Evolutionary conservation across 1,140 invertebrate species (phyloP).

Genomic region (Drosophila mojavensis): DNA sequence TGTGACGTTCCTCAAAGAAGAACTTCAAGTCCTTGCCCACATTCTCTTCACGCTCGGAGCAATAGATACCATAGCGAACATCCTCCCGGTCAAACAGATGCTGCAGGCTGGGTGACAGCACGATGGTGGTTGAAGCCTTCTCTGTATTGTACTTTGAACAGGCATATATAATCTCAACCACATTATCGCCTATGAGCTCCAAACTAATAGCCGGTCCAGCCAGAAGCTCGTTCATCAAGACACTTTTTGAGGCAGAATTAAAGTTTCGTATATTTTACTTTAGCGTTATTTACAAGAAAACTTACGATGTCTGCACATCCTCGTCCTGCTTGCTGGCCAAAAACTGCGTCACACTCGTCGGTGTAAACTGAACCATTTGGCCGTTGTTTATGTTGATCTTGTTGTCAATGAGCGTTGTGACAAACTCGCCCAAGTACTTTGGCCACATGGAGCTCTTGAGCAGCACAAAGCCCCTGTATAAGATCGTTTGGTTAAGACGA

Average conservation of each 20-base stretch:
- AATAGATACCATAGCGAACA: slow-evolving; percentile 90
- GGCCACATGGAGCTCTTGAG: slow-evolving; percentile 90
- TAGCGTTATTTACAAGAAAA: slow-evolving; percentile 22
- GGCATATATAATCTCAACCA: slow-evolving; percentile 85
- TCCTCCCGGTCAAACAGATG: slow-evolving; percentile 90
- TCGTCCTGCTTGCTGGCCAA: slow-evolving; percentile 86
- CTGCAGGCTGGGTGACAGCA: slow-evolving; percentile 87
- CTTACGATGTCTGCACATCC: slow-evolving; percentile 87
- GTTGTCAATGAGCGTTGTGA: slow-evolving; percentile 87
- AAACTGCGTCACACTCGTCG: slow-evolving; percentile 85
- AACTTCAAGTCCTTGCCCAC: slow-evolving; percentile 88
- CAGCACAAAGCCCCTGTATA: slow-evolving; percentile 89
- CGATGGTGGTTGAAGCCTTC: slow-evolving; percentile 44
- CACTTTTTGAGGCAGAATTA: slow-evolving; percentile 60
- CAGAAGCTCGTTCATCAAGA: slow-evolving; percentile 87
- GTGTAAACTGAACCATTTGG: slow-evolving; percentile 88
- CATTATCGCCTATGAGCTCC: slow-evolving; percentile 91
- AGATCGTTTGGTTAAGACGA: neutral
- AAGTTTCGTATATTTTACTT: neutral
- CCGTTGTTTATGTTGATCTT: slow-evolving; percentile 90
- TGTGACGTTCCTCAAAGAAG: slow-evolving; percentile 86
- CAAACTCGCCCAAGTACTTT: slow-evolving; percentile 89
- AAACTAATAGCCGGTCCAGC: slow-evolving; percentile 89
- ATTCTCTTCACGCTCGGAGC: slow-evolving; percentile 86
- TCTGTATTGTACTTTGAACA: slow-evolving; percentile 56